Conservation (phyloP, 2,113 vertebrate genomes). For the Ceyx cyanopectus region DNA sequence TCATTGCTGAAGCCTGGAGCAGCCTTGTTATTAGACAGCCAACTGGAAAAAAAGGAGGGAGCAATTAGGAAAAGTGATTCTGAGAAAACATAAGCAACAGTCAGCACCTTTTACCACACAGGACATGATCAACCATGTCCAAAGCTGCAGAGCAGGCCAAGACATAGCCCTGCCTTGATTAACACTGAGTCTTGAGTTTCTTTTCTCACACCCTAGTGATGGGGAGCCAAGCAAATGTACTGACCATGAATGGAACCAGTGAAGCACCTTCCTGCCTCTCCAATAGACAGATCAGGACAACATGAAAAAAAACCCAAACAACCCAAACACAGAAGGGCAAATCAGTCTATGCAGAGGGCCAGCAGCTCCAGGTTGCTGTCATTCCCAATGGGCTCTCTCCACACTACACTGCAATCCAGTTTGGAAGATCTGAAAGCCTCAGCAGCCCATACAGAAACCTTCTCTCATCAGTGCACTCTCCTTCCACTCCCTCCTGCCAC, state of each 20-base stretch:
- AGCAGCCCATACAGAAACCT: neutral
- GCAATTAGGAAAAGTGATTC: neutral
- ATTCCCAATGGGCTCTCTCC: neutral
- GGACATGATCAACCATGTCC: neutral
- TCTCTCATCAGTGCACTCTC: neutral
- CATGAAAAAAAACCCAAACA: neutral
- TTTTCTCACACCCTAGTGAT: neutral
- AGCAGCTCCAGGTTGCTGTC: neutral
- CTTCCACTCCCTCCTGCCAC: neutral
- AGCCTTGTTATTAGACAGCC: slow-evolving; percentile 47
- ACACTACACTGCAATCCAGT: neutral
- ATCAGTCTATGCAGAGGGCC: neutral
- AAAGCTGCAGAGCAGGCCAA: neutral
- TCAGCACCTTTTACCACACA: neutral
- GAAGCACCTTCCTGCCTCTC: neutral
- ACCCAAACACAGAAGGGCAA: neutral
- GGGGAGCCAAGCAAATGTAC: neutral
- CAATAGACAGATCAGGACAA: neutral
- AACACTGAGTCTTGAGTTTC: neutral
- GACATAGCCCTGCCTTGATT: neutral
- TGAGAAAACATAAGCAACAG: neutral
- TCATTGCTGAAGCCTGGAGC: slow-evolving; percentile 66
- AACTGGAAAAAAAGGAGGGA: slow-evolving; percentile 33
- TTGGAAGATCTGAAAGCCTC: neutral
- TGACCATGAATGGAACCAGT: neutral